Conservation (phyloP, 2,888 invertebrate genomes). For the Leucophenga maculata region DNA sequence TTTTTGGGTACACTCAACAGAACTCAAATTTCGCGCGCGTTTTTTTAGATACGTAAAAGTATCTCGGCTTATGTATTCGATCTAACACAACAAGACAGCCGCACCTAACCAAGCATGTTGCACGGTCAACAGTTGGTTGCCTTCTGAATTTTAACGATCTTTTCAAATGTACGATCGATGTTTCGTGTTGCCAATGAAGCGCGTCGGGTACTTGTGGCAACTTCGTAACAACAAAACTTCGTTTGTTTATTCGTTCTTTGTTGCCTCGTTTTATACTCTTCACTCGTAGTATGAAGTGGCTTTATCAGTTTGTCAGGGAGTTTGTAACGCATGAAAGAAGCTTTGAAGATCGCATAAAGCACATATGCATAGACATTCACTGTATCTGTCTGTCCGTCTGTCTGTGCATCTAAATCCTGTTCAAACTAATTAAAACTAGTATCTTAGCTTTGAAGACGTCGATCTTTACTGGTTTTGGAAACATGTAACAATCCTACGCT, state of each 20-base stretch:
- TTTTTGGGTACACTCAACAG: no score
- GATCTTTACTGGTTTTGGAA: no score
- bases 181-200: constrained; percentile 14
- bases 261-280: not conserved
- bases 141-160: constrained; percentile 47
- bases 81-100: not conserved
- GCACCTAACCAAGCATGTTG: not conserved
- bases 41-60: not conserved
- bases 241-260: not conserved
- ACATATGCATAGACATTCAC: no score
- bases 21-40: not conserved
- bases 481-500: no score
- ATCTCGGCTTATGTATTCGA: not conserved
- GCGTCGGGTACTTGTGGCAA: not conserved
- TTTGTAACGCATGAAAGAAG: no score
- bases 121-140: constrained; percentile 57
- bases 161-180: constrained; percentile 19
- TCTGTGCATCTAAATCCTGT: no score
- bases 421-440: no score
- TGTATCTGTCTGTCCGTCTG: no score
- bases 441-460: no score
- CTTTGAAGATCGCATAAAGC: no score
- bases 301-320: no score
- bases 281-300: no score
- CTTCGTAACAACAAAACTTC: not conserved